Base-by-base conservation (phyloP, 1,140 invertebrate genomes). In the Cecropterus lyciades region DNA sequence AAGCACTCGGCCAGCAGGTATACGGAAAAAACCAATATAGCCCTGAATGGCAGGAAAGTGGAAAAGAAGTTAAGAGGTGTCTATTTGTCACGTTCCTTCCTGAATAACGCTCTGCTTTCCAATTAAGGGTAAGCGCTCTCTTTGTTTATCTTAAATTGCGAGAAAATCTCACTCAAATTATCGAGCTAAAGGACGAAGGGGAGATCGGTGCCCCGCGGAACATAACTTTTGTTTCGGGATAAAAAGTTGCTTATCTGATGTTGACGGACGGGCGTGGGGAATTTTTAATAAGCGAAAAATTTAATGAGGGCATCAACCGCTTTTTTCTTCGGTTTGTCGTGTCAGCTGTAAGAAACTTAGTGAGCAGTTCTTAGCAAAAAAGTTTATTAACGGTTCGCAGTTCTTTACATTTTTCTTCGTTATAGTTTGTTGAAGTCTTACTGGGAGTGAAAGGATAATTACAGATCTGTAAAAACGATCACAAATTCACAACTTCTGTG, bases 251-350 rank as follows among this genome's bases (percentile, higher is more conserved):
- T 74, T 74, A 77, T 82, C 80, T 82, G 78, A 90, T 82, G 79
- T 74, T 74, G 69, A 86, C 79, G 84, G 87, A 83, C 78, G 79
- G 84, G 84, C 79, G 83, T 77, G 80, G 89, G 82, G 87, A 92
- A 92, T 92, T 92, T 92, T 92, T 92, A 92, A 90, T 92, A 92
- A 92, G 89, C 89, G 89, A 92, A 86, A 90, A 92, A 92, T 92
- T 90, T 92, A 92, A 92, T 92, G 89, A 91, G 85, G 77, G 70
- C 60, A 56, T 76, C 68, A 67, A 67, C 69, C 75, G 77, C 77
- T 77, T 82, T 85, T 87, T 85, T 75, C 75, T 69, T 73, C 72
- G 76, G 82, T 78, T 79, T 74, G 69, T 63, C 72, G 76, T 79
- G 82, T 89, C 86, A 88, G 86, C 82, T 72, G 67, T 72, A 67